Base-by-base conservation (phyloP, 2,888 invertebrate species). In the Drosophila fulvimacula region DNA sequence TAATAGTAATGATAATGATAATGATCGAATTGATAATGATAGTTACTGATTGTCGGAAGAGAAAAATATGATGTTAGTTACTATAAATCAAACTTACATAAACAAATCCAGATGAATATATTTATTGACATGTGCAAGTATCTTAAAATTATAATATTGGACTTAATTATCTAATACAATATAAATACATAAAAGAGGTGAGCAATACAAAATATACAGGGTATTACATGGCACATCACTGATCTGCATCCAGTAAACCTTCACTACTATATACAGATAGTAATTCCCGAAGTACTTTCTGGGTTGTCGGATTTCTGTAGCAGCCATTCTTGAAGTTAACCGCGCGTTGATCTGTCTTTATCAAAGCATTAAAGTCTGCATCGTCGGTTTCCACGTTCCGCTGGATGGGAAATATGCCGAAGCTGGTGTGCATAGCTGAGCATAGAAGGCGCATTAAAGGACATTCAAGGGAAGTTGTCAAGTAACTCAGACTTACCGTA, bases 301-400 rank as follows among this genome's bases (percentile, higher is more conserved):
- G 90, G 0, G 90, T 78, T 32, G 71, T 83, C 5, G 90, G 82
- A 75, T 91, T 93, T 24, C 61, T 76, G 56, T 82, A 93, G 57
- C 92, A 87, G 4, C 75, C 86, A 36, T 89, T 69, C 72, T 92
- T 92, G 30, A 87, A 88, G 30, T 82, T 85, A n/a, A 77, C 56
- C 0, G 89, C 89, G 3, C 90, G 76, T 56, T 91, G 88, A 71
- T 90, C 77, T 5, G 57, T 79, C 36, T 89, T 83, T 90, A 92
- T 90, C 11, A 93, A 55, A 0, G 92, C 90, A 58, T 90, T 82
- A 30, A 92, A 91, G 52, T 92, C 92, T 3, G 92, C 92, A 80
- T 92, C 90, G 0, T 82, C 89, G 1, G 89, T 89, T 39, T 92
- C 80, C 19, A 89, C 87, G 72, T 91, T 92, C 0, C 92, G 79